A percentile compares a stretch with the other conserved stretches of the same genome.
These are phyloP conservation scores for Glyphotaelius pellucidus DNA, from an alignment of 2,888 invertebrate genomes.

Conservation along the genomic window DNA sequence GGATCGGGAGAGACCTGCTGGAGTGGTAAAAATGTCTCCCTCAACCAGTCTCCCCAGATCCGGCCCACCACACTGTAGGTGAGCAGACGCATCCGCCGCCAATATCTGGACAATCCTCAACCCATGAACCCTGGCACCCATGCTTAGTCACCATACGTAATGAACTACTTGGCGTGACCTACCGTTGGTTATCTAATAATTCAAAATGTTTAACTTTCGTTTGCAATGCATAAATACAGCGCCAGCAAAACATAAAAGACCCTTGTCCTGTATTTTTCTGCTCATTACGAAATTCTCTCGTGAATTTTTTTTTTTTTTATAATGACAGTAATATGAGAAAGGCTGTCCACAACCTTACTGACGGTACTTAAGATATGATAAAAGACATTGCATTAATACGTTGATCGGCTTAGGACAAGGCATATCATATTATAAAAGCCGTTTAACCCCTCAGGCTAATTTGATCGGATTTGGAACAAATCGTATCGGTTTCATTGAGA, in stretches of 20 bases:
- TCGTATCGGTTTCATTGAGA: too few species aligned
- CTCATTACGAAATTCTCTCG: neutral
- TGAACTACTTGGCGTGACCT: too few species aligned
- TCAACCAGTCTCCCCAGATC: too few species aligned
- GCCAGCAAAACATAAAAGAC: neutral
- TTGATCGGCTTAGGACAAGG: neutral
- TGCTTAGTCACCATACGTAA: too few species aligned
- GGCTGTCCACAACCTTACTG: neutral
- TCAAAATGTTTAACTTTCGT: neutral
- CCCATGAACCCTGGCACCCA: too few species aligned
- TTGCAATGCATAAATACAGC: neutral
- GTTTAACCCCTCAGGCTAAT: too few species aligned
- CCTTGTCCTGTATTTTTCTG: neutral
- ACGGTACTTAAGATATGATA: neutral
- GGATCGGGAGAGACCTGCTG: too few species aligned
- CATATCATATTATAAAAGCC: neutral
- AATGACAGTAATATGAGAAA: neutral
- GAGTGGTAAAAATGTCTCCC: too few species aligned
- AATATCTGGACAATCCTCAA: too few species aligned
- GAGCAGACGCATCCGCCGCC: too few species aligned
- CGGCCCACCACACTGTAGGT: too few species aligned
- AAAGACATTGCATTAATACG: neutral
- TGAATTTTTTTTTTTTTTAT: neutral
- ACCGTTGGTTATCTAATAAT: neutral
- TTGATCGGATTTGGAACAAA: too few species aligned